Conservation (phyloP, 2,888 invertebrate species). For the Onchidella celtica region DNA sequence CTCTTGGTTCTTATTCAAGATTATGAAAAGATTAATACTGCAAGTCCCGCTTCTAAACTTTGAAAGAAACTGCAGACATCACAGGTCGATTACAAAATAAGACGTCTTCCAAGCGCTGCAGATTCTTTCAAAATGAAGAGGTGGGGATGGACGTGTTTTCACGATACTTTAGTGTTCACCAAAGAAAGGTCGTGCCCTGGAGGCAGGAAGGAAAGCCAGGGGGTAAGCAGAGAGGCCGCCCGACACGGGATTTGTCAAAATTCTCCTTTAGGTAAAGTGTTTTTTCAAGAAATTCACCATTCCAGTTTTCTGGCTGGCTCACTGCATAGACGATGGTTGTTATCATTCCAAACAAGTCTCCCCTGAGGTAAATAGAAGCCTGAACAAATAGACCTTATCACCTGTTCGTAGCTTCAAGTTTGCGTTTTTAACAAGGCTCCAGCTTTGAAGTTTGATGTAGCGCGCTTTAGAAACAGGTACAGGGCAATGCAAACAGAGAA, state of each 20-base stretch:
- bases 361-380: slow-evolving; percentile 23
- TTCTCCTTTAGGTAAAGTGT: neutral
- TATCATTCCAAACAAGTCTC: slow-evolving; percentile 37
- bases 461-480: slow-evolving; percentile 6
- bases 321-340: slow-evolving; percentile 4
- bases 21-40: no score
- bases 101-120: neutral
- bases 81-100: no score
- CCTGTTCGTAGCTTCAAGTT: slow-evolving; percentile 28
- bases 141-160: neutral
- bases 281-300: neutral
- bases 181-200: neutral
- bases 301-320: neutral
- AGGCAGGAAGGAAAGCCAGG: neutral
- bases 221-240: neutral
- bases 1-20: no score
- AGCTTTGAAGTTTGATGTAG: slow-evolving; percentile 30
- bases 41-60: no score
- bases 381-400: slow-evolving; percentile 36
- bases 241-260: neutral
- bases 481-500: neutral
- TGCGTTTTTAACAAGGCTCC: slow-evolving; percentile 1
- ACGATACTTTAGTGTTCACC: neutral
- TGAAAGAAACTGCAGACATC: no score
- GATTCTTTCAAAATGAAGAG: neutral